These are phyloP conservation scores for Sus cebifrons DNA, from an alignment of 2,797 vertebrate genomes.

Conservation along the genomic window DNA sequence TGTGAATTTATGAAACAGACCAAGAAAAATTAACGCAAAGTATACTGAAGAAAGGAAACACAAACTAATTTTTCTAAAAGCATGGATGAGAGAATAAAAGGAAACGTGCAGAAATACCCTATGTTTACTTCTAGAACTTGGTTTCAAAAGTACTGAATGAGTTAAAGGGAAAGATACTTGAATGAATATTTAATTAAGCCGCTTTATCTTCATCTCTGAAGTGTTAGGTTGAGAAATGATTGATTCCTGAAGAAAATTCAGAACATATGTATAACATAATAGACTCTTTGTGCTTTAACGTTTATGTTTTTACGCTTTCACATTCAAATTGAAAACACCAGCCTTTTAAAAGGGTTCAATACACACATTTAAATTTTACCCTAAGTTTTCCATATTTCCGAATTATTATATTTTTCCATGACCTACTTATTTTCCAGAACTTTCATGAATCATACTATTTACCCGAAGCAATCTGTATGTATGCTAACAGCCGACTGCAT, in stretches of 20 bases:
- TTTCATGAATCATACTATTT: background rate
- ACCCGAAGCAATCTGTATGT: conserved; percentile 24
- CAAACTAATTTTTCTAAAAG: background rate
- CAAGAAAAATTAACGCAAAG: background rate
- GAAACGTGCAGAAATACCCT: background rate
- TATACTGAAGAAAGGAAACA: conserved; percentile 37
- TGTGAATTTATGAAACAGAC: conserved; percentile 14
- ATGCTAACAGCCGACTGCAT: background rate
- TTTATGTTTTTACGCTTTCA: background rate
- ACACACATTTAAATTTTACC: background rate
- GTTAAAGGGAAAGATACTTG: conserved; percentile 32
- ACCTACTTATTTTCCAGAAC: conserved; percentile 3
- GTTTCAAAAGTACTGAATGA: background rate
- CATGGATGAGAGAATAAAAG: conserved; percentile 6
- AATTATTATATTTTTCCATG: background rate
- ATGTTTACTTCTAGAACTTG: background rate
- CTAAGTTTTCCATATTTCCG: background rate
- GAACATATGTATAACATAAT: background rate
- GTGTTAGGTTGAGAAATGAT: background rate
- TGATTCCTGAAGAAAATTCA: conserved; percentile 47
- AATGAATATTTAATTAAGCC: conserved; percentile 47
- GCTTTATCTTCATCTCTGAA: background rate
- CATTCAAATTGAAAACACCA: background rate
- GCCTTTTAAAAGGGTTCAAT: background rate
- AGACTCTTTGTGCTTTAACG: background rate